Percentiles rank a stretch among this genome's conserved stretches.
Evolutionary conservation across 64 coral and sea anemone species (phyloP).

Genomic region (Hydrozoanthus tunicans): DNA sequence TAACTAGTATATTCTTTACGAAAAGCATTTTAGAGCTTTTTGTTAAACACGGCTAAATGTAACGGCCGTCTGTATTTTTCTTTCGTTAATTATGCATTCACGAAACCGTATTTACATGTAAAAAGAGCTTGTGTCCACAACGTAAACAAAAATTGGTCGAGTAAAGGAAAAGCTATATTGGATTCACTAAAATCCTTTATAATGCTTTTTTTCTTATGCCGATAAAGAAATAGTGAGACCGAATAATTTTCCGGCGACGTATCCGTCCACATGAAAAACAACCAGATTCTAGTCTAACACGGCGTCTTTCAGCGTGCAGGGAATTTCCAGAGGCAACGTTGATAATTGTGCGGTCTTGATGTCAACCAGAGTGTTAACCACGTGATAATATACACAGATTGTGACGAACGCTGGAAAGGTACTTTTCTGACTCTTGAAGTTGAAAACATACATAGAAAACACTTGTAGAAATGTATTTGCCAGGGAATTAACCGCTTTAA

Average conservation of each 20-base stretch:
- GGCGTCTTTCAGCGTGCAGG: no score
- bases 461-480: background rate
- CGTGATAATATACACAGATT: background rate
- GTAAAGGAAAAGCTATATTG: slow-evolving; percentile 28
- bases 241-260: background rate
- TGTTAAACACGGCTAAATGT: slow-evolving; percentile 1
- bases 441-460: no score
- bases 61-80: slow-evolving; percentile 28
- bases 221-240: background rate
- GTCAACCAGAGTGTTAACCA: slow-evolving; percentile 3
- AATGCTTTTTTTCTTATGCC: background rate
- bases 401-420: background rate
- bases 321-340: no score
- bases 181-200: slow-evolving; percentile 3
- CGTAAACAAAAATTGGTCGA: slow-evolving; percentile 19
- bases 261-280: background rate
- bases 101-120: slow-evolving; percentile 66
- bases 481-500: background rate
- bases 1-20: background rate
- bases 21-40: slow-evolving; percentile 7
- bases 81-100: slow-evolving; percentile 72
- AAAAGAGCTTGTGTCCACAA: background rate
- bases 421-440: background rate
- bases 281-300: no score
- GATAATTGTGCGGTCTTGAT: background rate